phyloP scores from a whole-genome alignment of 1,140 invertebrate genomes.

The Formica selysi region DNA sequence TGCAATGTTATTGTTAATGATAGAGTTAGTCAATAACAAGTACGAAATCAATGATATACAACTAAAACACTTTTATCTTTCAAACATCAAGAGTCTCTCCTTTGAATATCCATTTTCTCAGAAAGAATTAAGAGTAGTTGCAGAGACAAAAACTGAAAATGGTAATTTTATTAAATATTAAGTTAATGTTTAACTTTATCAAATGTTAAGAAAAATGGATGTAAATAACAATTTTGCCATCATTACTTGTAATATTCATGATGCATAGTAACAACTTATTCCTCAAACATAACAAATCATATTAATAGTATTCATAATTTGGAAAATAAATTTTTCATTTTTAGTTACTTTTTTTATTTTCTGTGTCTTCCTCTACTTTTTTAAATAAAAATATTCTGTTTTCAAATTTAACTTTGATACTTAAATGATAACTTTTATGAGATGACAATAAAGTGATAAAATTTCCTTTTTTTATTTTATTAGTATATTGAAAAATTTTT shows the following conservation, averaged over 20 bases:
- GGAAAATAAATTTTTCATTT: not conserved
- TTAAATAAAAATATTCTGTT: not conserved
- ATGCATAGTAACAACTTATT: not conserved
- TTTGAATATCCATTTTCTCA: constrained; percentile 33
- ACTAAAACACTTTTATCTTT: constrained; percentile 26
- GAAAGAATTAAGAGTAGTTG: not conserved
- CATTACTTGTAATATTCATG: not conserved
- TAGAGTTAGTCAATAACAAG: constrained; percentile 44
- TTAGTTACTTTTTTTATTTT: not conserved
- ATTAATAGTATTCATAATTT: not conserved
- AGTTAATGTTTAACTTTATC: constrained; percentile 4
- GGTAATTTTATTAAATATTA: constrained; percentile 24
- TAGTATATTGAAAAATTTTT: not conserved
- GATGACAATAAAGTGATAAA: not conserved
- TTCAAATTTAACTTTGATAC: not conserved
- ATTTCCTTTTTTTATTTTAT: not conserved
- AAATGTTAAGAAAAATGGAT: not conserved
- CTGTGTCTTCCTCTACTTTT: not conserved
- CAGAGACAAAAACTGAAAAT: constrained; percentile 30
- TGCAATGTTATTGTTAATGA: constrained; percentile 41
- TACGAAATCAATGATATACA: constrained; percentile 18
- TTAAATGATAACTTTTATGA: not conserved
- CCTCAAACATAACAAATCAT: not conserved
- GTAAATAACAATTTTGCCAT: not conserved
- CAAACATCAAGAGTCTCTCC: constrained; percentile 34